These are phyloP conservation scores for Sisyra terminalis DNA, from an alignment of 2,888 invertebrate species.

Conservation along the genomic window DNA sequence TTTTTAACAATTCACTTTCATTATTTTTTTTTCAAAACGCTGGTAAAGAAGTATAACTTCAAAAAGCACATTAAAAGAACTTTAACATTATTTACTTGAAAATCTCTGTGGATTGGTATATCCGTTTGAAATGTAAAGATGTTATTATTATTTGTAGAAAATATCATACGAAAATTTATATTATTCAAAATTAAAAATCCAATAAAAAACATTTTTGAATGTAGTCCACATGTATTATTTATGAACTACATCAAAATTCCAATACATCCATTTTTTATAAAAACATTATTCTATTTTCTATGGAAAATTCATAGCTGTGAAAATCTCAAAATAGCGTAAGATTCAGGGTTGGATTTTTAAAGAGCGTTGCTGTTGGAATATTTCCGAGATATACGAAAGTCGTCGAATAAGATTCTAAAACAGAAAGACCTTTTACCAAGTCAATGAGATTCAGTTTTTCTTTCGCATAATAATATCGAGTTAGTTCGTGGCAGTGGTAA, in stretches of 20 bases:
- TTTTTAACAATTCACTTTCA: too few species aligned
- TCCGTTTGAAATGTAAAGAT: too few species aligned
- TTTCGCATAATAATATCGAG: background rate
- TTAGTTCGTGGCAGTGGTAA: background rate
- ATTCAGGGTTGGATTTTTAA: background rate
- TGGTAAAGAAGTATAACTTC: too few species aligned
- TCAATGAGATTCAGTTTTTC: constrained; percentile 15
- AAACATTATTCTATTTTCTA: constrained; percentile 23
- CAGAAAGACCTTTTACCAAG: constrained; percentile 18
- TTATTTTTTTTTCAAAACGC: too few species aligned
- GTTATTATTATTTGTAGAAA: too few species aligned
- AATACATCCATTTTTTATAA: background rate
- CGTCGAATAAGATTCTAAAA: constrained; percentile 15
- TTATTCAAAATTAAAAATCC: too few species aligned
- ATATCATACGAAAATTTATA: too few species aligned
- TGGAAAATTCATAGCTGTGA: constrained; percentile 19
- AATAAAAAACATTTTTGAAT: too few species aligned
- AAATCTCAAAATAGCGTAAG: constrained; percentile 15
- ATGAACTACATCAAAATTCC: background rate
- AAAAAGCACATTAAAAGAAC: too few species aligned
- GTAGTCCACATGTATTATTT: background rate
- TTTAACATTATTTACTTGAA: too few species aligned
- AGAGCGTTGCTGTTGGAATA: background rate
- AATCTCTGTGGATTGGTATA: too few species aligned
- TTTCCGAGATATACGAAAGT: constrained; percentile 18